Conservation (phyloP, 2,113 vertebrate genomes). For the Chionodraco myersi region DNA sequence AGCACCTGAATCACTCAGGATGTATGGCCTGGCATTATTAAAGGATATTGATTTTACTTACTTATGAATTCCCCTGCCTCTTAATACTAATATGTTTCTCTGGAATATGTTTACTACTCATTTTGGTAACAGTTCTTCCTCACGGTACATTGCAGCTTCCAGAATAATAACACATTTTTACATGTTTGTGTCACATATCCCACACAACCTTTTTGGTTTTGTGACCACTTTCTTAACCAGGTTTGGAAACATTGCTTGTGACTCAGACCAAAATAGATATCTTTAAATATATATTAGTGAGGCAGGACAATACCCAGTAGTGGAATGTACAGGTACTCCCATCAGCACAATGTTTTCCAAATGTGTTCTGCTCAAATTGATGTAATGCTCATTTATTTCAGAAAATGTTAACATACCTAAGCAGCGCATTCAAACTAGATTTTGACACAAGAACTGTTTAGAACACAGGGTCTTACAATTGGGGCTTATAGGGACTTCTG, state of each 20-base stretch:
- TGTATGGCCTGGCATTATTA: constrained; percentile 1
- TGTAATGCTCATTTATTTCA: neutral
- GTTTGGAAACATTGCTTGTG: neutral
- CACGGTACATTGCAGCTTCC: neutral
- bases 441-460: neutral
- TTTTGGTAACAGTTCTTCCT: neutral
- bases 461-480: too few relatives aligned
- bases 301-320: neutral
- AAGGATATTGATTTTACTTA: constrained; percentile 29
- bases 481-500: too few relatives aligned
- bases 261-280: neutral
- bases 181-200: neutral
- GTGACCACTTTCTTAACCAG: neutral
- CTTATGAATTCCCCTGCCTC: neutral
- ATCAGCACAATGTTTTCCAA: neutral
- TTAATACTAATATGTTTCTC: constrained; percentile 1
- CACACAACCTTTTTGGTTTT: neutral
- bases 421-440: neutral
- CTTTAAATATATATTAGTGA: neutral
- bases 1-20: neutral
- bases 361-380: neutral
- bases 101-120: neutral
- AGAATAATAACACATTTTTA: neutral
- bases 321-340: too few relatives aligned
- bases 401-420: neutral